Evolutionary conservation across 2,113 vertebrate species (phyloP), one percentile per base, ranked within the genome.

Genomic region (Rhinogobius similis): DNA sequence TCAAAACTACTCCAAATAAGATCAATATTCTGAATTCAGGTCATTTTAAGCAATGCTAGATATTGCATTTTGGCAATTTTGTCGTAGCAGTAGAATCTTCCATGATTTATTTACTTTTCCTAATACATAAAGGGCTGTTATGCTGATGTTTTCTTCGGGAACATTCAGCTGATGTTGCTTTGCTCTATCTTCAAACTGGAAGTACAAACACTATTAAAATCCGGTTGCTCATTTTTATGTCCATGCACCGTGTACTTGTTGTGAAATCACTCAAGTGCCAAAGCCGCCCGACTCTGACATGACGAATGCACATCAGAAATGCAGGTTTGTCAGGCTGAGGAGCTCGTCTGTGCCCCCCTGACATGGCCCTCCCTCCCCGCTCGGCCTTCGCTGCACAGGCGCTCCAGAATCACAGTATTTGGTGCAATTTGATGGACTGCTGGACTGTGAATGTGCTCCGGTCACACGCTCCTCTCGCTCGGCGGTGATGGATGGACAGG

Each of bases 401-500:
- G 78, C 83, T 90, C 78, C 84, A 83, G 79, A 88, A 84, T 87
- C 73, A 84, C 77, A 84, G 85, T 86, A 91, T 89, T 90, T 87
- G 85, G 86, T 91, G 79, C 84, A 92, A 89, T 93, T 91, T 92
- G 91, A 93, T 89, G 90, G 88, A 88, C 90, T 91, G 90, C 81
- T 92, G 90, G 89, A 90, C 90, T 92, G 89, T 92, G 92, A 92
- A 91, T 92, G 88, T 91, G 86, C 84, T 86, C 70, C 68, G 82
- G 83, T 68, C 67, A 21, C 69, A 76, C 88, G 89, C 89, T 84
- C 61, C 80, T 84, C 70, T 61, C 73, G 91, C 82, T 88, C 80
- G 86, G 89, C 44, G 77, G 84, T 92, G 91, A 94, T 92, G 90
- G 90, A 93, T 91, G 82, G 84, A 53, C 68, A 68, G 48, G 67